Conservation (phyloP, 2,888 invertebrate species). For the Caenorhabditis japonica region DNA sequence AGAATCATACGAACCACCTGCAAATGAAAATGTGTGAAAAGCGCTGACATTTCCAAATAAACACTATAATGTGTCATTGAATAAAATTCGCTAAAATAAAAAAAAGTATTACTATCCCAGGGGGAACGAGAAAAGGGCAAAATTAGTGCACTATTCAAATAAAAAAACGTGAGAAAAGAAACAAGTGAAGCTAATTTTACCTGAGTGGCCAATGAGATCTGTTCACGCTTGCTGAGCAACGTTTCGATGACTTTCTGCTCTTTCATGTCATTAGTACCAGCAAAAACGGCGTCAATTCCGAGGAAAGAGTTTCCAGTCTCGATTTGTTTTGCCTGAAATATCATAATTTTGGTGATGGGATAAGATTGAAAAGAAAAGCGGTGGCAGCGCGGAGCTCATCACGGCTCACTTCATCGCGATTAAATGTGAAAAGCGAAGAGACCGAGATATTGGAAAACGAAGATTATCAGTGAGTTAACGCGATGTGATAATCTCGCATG, state of each 20-base stretch:
- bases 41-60: too few relatives aligned
- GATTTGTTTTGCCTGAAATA: slow-evolving; percentile 85
- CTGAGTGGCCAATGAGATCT: slow-evolving; percentile 95
- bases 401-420: slow-evolving; percentile 3
- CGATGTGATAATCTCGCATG: slow-evolving; percentile 5
- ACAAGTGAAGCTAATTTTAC: too few relatives aligned
- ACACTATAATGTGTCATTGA: too few relatives aligned
- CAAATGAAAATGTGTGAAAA: slow-evolving; percentile 9
- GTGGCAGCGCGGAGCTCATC: slow-evolving; percentile 2
- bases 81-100: too few relatives aligned
- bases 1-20: slow-evolving; percentile 96
- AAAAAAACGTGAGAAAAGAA: too few relatives aligned
- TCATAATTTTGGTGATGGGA: too few relatives aligned
- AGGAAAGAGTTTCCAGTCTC: slow-evolving; percentile 87
- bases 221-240: slow-evolving; percentile 95
- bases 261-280: slow-evolving; percentile 89
- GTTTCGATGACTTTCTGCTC: slow-evolving; percentile 93
- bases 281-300: slow-evolving; percentile 94
- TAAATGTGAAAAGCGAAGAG: slow-evolving; percentile 7
- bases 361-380: neutral
- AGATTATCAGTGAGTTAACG: slow-evolving; percentile 25
- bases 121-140: neutral
- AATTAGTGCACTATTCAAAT: too few relatives aligned
- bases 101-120: too few relatives aligned
- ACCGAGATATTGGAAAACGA: slow-evolving; percentile 1